phyloP scores from a whole-genome alignment of 1,140 invertebrate genomes.

The Bradynema listronoti region DNA sequence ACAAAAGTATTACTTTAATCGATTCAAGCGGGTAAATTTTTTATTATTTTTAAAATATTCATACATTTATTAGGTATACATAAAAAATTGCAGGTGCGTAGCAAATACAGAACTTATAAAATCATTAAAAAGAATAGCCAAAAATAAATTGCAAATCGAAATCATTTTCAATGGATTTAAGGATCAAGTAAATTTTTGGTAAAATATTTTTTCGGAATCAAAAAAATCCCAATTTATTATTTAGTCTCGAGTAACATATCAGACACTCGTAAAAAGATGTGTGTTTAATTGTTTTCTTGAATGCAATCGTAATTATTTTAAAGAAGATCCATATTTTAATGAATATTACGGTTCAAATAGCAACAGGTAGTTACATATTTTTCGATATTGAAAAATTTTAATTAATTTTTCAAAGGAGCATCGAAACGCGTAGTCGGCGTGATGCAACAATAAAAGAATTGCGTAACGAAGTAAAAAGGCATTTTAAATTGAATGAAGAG shows the following conservation, averaged over 20 bases:
- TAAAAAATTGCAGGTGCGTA: slow-evolving; percentile 17
- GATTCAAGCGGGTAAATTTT: not conserved
- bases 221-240: slow-evolving; percentile 8
- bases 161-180: slow-evolving; percentile 19
- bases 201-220: not conserved
- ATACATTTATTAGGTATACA: not conserved
- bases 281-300: not conserved
- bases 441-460: not conserved
- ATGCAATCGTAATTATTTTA: slow-evolving; percentile 8
- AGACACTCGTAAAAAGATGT: slow-evolving; percentile 23
- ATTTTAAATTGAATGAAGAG: no score
- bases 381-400: not conserved
- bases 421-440: not conserved
- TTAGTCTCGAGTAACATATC: slow-evolving; percentile 20
- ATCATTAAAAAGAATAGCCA: slow-evolving; percentile 10
- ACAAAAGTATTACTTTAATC: not conserved
- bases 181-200: slow-evolving; percentile 11
- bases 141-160: slow-evolving; percentile 11
- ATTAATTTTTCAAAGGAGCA: not conserved
- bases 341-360: not conserved
- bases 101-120: slow-evolving; percentile 15
- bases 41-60: not conserved
- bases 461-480: not conserved
- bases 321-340: not conserved
- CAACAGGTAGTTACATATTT: not conserved